Evolutionary conservation across 2,113 vertebrate species (phyloP), one percentile per base, ranked within the genome.

Genomic region (Catharus bicknelli): DNA sequence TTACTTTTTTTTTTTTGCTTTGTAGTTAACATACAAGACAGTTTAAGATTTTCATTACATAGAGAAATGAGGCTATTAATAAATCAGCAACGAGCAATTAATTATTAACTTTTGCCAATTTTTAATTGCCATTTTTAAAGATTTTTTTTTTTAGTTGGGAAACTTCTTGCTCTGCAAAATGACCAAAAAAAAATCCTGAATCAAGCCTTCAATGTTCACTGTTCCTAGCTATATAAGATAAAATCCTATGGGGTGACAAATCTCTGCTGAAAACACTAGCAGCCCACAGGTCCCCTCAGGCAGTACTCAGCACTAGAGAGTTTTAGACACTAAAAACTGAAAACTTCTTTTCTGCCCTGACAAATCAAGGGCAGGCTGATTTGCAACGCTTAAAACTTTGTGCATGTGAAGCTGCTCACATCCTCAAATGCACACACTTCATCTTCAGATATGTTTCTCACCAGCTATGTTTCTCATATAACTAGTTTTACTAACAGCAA

Each of bases 21-120:
- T 58, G 25, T 15, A 63, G 38, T 53, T 92, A 91, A 89, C 42
- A 78, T 29, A 81, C 47, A 87, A 54, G 47, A 43, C 34, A 90
- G 76, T 78, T 92, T 77, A 90, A 93, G 53, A 82, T 50, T 91
- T 87, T 69, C 74, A 84, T 94, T 94, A 86, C 45, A 67, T 12
- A 83, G 85, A 93, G 92, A 90, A 95, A 90, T 86, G 25, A 90
- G 61, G 16, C 50, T 70, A 88, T 91, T 95, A 90, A 93, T 93
- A 95, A 95, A 57, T 66, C 68, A 85, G 62, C 70, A 75, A 62
- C 19, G 73, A 93, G 32, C 20, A 54, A 81, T 95, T 93, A 81
- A 90, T 95, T 87, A 93, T 93, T 96, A 83, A 94, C 57, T 73
- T 83, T 64, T 51, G 59, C 68, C 15, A 64, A 66, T 87, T 83